These are phyloP conservation scores for Caenorhabditis sp. DNA, from an alignment of 2,888 invertebrate genomes.

Conservation along the genomic window DNA sequence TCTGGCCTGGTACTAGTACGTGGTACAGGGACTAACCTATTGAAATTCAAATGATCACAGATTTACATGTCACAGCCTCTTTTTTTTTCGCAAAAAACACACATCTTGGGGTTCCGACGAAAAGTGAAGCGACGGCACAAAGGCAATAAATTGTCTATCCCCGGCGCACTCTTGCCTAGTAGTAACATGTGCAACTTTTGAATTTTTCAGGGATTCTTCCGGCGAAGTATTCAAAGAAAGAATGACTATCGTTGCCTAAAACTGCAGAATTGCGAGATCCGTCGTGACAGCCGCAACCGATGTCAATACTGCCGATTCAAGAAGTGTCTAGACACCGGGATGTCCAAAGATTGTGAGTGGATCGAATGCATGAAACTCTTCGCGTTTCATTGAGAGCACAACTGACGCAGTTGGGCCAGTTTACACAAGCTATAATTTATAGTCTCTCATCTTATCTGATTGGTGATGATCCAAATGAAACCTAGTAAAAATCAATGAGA, in stretches of 20 bases:
- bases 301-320: constrained; percentile 97
- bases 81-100: not conserved
- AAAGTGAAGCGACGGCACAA: constrained; percentile 15
- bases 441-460: not conserved
- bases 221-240: constrained; percentile 95
- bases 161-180: constrained; percentile 30
- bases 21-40: constrained; percentile 23
- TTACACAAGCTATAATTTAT: constrained; percentile 26
- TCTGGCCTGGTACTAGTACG: not conserved
- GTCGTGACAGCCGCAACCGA: constrained; percentile 92
- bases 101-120: not conserved
- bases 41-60: constrained; percentile 26
- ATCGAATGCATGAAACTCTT: constrained; percentile 80
- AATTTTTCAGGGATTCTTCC: constrained; percentile 91
- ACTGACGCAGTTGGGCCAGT: constrained; percentile 21
- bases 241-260: constrained; percentile 94
- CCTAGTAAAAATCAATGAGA: no score
- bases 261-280: constrained; percentile 94
- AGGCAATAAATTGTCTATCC: constrained; percentile 18
- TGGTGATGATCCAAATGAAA: not conserved
- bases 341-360: constrained; percentile 93
- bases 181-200: constrained; percentile 15
- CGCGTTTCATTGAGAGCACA: constrained; percentile 1
- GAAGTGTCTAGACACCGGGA: constrained; percentile 95
- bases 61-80: not conserved